Evolutionary conservation across 2,797 vertebrate species (phyloP).

Genomic region (Columba guinea): DNA sequence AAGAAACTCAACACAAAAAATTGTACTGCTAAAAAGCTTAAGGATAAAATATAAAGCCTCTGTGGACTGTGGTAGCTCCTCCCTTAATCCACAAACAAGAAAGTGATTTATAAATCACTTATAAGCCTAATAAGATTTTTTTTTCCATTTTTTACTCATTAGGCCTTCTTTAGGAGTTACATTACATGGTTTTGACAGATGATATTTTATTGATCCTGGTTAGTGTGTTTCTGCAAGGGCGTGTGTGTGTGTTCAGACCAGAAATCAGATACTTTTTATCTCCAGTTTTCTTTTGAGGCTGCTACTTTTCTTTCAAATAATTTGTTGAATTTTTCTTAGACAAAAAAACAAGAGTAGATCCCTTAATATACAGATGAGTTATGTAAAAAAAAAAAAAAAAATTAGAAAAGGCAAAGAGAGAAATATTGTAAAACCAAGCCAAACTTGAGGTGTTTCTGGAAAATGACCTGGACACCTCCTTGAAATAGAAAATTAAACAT

Average conservation of each 20-base stretch:
- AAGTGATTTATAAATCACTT: background rate
- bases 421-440: background rate
- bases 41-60: background rate
- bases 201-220: background rate
- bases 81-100: background rate
- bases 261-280: background rate
- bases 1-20: background rate
- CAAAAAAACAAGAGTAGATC: background rate
- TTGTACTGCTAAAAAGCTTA: background rate
- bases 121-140: background rate
- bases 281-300: background rate
- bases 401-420: background rate
- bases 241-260: accelerated
- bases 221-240: background rate
- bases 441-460: background rate
- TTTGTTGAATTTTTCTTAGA: background rate
- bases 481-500: background rate
- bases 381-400: background rate
- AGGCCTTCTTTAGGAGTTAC: background rate
- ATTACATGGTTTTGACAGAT: background rate
- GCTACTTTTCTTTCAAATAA: background rate
- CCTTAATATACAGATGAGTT: background rate
- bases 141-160: background rate
- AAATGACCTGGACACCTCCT: background rate
- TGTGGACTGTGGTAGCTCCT: accelerated